Evolutionary conservation across 1,140 invertebrate genomes (phyloP), one percentile per base, ranked within the genome.

Genomic region (Lucilia sericata): DNA sequence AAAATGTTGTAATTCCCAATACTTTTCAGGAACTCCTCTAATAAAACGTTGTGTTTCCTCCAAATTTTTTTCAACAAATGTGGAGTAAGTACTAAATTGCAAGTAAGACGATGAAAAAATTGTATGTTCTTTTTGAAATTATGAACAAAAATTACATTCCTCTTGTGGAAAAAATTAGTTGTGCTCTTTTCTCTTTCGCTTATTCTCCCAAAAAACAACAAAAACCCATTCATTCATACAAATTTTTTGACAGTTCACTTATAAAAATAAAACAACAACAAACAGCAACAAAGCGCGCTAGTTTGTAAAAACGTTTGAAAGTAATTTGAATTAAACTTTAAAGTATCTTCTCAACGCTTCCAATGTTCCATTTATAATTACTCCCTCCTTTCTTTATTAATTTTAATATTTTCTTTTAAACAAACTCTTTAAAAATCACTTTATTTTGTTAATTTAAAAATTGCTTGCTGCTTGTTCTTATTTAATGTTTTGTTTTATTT

Each of bases 161-260:
- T 19, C 65, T n/a, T n/a, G 14, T 65, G 60, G 5, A 70, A 25
- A 70, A 10, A 21, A 42, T 42, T 7, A 42, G 42, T 42, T 21
- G n/a, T 65, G 60, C 65, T 70, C 65, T 70, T 25, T 21, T 70
- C 65, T 70, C 55, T 70, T 70, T 70, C n/a, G 5, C 7, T 70
- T 70, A 70, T 21, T 21, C 65, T 21, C 65, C 10, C 65, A 21
- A 19, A 65, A 55, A 70, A 70, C 65, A 70, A 70, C 65, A 70
- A 70, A 70, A 21, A 70, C 10, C 65, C 65, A 70, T 70, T 70
- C 65, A 70, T 70, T 70, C 65, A 70, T 60, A 60, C n/a, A 60
- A 60, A 14, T 10, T 70, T 55, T 70, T 70, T 70, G 65, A 70
- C 65, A 70, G 65, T 70, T 70, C 21, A 70, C 8, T 21, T 19